phyloP scores from a whole-genome alignment of 1,140 invertebrate species.

The Saccostrea echinata region DNA sequence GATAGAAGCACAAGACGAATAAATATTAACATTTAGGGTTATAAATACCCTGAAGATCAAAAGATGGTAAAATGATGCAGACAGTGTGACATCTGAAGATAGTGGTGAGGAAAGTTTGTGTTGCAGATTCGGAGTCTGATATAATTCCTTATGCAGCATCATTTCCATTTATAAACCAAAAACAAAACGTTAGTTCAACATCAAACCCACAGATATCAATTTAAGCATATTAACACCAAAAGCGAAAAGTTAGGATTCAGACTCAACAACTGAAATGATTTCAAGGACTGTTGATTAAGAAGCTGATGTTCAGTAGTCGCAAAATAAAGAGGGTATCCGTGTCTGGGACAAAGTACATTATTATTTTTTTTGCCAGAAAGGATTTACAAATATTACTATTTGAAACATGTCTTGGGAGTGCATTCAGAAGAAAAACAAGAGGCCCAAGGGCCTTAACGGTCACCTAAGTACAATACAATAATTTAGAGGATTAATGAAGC shows the following conservation, averaged over 20 bases:
- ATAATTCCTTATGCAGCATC: neutral
- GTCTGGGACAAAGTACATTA: slow-evolving; percentile 58
- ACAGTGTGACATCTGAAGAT: too few relatives aligned
- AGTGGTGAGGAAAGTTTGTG: too few relatives aligned
- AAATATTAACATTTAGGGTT: too few relatives aligned
- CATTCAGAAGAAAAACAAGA: slow-evolving; percentile 55
- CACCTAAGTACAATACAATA: too few relatives aligned
- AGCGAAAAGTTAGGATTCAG: neutral
- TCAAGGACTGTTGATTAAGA: neutral
- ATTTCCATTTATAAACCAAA: neutral
- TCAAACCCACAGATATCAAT: neutral
- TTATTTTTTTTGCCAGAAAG: slow-evolving; percentile 53
- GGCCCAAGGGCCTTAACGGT: too few relatives aligned
- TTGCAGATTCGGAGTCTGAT: slow-evolving; percentile 21
- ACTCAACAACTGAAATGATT: neutral
- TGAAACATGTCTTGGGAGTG: slow-evolving; percentile 48
- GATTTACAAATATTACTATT: slow-evolving; percentile 57
- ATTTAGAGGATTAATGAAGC: too few relatives aligned
- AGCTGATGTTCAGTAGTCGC: neutral
- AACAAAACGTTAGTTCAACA: neutral
- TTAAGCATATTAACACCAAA: neutral
- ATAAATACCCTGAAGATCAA: too few relatives aligned
- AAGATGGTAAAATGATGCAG: too few relatives aligned
- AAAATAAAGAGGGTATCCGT: slow-evolving; percentile 43
- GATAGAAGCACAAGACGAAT: too few relatives aligned